phyloP scores from a whole-genome alignment of 2,888 invertebrate genomes.

The Cosmopolites sordidus region DNA sequence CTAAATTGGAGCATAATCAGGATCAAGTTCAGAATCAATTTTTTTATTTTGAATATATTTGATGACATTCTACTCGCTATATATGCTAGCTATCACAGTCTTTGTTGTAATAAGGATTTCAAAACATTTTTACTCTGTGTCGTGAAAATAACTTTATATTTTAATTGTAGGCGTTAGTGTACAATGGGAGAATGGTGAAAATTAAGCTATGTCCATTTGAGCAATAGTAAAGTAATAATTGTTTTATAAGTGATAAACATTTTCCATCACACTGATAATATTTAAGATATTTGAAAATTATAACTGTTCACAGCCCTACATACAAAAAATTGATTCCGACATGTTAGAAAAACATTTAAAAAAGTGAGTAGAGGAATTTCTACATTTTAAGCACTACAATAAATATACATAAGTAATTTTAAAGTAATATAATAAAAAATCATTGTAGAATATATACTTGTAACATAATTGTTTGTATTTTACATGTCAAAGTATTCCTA shows the following conservation, averaged over 20 bases:
- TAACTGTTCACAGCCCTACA: conserved; percentile 5
- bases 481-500: too few species aligned
- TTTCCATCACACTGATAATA: too few species aligned
- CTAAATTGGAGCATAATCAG: too few species aligned
- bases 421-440: background rate
- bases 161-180: too few species aligned
- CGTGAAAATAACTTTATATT: too few species aligned
- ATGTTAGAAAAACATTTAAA: background rate
- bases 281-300: background rate
- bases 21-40: background rate
- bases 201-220: too few species aligned
- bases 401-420: background rate
- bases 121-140: too few species aligned
- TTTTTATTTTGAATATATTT: background rate
- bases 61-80: background rate
- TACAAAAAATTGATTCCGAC: conserved; percentile 3
- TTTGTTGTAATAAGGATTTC: background rate
- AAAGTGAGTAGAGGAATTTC: background rate
- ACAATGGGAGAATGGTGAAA: too few species aligned
- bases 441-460: too few species aligned
- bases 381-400: background rate
- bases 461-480: too few species aligned
- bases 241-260: too few species aligned
- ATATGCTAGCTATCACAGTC: conserved; percentile 5
- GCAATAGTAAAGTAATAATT: too few species aligned